These are phyloP conservation scores for Bimastos eiseni DNA, from an alignment of 2,888 invertebrate genomes.

Conservation along the genomic window DNA sequence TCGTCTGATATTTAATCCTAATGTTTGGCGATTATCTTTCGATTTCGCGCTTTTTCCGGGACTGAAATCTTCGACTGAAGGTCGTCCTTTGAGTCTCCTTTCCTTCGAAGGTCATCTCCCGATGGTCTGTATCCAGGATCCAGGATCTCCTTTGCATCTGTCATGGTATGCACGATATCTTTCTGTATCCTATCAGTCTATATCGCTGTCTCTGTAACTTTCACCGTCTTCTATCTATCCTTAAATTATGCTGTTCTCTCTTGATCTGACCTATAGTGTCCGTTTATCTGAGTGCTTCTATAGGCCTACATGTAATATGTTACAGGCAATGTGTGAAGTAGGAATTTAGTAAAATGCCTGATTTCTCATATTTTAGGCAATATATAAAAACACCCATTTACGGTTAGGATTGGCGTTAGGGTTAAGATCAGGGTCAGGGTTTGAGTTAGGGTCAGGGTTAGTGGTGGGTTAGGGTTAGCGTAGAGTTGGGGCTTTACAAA, in stretches of 20 bases:
- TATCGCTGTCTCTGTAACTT: background rate
- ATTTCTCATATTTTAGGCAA: too few relatives aligned
- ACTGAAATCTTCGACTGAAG: background rate
- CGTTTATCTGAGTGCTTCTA: background rate
- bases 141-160: background rate
- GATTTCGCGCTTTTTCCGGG: background rate
- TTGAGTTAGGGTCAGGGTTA: too few relatives aligned
- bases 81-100: background rate
- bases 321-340: too few relatives aligned
- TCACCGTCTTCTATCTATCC: background rate
- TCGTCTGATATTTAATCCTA: background rate
- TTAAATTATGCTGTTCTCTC: too few relatives aligned
- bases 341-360: too few relatives aligned
- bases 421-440: too few relatives aligned
- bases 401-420: too few relatives aligned
- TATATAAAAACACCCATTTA: too few relatives aligned
- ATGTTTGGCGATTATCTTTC: background rate
- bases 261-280: background rate
- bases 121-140: too few relatives aligned
- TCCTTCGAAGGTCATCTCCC: background rate
- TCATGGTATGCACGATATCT: background rate
- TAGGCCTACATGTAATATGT: too few relatives aligned
- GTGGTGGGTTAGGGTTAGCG: too few relatives aligned
- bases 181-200: background rate
- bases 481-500: too few relatives aligned